Conservation (phyloP, 2,113 vertebrate species). For the Marcusenius ussheri region DNA sequence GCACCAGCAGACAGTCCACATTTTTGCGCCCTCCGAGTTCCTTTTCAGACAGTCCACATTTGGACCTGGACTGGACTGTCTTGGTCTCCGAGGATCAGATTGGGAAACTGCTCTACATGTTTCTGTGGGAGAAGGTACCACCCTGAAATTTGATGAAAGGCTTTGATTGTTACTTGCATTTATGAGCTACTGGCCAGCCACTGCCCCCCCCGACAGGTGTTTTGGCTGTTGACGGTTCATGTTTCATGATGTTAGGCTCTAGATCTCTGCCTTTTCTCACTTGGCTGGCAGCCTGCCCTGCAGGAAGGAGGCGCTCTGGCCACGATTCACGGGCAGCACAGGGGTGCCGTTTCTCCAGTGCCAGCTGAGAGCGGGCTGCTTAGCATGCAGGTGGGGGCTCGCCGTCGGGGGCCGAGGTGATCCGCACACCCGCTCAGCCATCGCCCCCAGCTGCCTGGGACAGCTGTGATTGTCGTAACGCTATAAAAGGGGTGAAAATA, state of each 20-base stretch:
- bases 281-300: not conserved
- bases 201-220: not conserved
- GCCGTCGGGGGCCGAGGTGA: not conserved
- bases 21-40: not conserved
- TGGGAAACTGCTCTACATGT: not conserved
- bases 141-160: slow-evolving; percentile 39
- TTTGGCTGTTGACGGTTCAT: not conserved
- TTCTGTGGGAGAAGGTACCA: slow-evolving; percentile 36
- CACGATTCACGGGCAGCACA: not conserved
- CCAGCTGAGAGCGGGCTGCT: not conserved
- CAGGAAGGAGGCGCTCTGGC: not conserved
- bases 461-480: not conserved
- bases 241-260: slow-evolving; percentile 35
- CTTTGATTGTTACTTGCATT: slow-evolving; percentile 52
- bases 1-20: not conserved
- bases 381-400: not conserved
- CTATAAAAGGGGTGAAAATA: not conserved
- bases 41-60: not conserved
- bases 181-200: slow-evolving; percentile 16
- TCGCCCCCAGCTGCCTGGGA: not conserved
- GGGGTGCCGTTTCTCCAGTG: not conserved
- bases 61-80: slow-evolving; percentile 6
- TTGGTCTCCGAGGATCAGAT: slow-evolving; percentile 36
- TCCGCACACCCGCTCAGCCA: not conserved
- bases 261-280: slow-evolving; percentile 35